Conservation (phyloP, 2,888 invertebrate species). For the Stenolophus ochropezus region DNA sequence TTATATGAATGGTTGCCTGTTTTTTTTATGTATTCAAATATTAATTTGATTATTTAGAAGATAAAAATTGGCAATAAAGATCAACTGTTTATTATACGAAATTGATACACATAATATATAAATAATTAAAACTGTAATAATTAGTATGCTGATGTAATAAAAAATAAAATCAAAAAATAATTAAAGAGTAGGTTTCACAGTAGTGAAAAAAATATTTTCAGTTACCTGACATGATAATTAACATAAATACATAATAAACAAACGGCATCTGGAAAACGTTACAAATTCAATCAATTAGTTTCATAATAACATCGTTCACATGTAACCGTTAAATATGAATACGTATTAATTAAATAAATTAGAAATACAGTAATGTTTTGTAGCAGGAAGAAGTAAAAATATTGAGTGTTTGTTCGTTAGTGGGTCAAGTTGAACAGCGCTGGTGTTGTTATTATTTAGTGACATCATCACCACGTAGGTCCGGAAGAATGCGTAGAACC, state of each 20-base stretch:
- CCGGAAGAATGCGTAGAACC: constrained; percentile 31
- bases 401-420: not conserved
- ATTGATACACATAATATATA: too few relatives aligned
- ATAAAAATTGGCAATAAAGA: too few relatives aligned
- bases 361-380: constrained; percentile 17
- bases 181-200: not conserved
- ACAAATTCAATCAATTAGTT: not conserved
- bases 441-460: constrained; percentile 36
- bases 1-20: too few relatives aligned
- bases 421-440: constrained; percentile 29
- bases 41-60: too few relatives aligned
- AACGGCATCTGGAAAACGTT: not conserved
- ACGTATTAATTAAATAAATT: constrained; percentile 1
- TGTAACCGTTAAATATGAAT: constrained; percentile 3
- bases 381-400: not conserved
- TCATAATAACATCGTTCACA: constrained; percentile 4
- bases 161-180: not conserved
- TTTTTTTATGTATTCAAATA: too few relatives aligned
- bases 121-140: too few relatives aligned
- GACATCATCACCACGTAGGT: constrained; percentile 11
- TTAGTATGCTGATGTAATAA: too few relatives aligned
- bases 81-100: too few relatives aligned
- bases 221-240: not conserved
- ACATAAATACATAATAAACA: not conserved
- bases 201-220: not conserved